Conservation (phyloP, 2,113 vertebrate genomes). For the Sminthopsis crassicaudata region DNA sequence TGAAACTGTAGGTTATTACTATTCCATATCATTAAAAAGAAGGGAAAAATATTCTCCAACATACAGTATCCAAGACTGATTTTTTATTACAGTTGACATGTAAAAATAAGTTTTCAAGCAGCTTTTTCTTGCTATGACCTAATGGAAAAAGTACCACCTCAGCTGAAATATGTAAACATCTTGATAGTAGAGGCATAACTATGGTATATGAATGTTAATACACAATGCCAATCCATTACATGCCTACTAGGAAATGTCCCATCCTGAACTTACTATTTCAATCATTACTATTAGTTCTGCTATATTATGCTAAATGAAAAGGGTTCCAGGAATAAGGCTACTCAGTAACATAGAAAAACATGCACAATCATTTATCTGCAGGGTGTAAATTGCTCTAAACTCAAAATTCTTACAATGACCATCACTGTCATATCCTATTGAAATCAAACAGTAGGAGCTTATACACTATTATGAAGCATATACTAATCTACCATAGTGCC, state of each 20-base stretch:
- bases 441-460: constrained; percentile 70
- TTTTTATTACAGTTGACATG: constrained; percentile 80
- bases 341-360: constrained; percentile 70
- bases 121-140: constrained; percentile 75
- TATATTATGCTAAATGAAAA: constrained; percentile 53
- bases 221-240: constrained; percentile 57
- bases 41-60: constrained; percentile 79
- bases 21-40: constrained; percentile 84
- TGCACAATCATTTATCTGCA: constrained; percentile 72
- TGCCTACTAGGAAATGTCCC: constrained; percentile 54
- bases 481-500: not conserved
- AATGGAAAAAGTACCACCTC: constrained; percentile 81
- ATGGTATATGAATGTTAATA: constrained; percentile 69
- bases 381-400: constrained; percentile 74
- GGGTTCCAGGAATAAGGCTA: constrained; percentile 59
- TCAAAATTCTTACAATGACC: constrained; percentile 75
- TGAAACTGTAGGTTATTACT: constrained; percentile 85
- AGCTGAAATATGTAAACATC: constrained; percentile 77
- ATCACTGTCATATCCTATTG: constrained; percentile 72
- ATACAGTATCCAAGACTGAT: constrained; percentile 82
- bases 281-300: constrained; percentile 72
- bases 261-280: constrained; percentile 52
- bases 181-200: constrained; percentile 62
- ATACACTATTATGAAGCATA: constrained; percentile 51
- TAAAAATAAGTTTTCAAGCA: constrained; percentile 82